phyloP scores from a whole-genome alignment of 2,888 invertebrate genomes.

The Tetragonisca angustula region DNA sequence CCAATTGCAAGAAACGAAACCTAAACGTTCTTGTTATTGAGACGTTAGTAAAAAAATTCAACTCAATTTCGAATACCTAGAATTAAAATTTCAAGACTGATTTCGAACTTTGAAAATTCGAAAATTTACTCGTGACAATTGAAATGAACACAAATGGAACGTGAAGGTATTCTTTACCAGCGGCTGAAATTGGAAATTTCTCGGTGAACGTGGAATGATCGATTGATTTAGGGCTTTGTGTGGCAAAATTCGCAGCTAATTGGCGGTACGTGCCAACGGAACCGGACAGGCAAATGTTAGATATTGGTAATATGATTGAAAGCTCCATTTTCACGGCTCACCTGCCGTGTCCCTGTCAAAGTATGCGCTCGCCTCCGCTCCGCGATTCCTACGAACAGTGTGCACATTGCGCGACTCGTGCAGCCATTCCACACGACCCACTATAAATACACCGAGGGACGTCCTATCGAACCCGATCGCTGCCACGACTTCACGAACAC shows the following conservation, averaged over 20 bases:
- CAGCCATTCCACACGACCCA: conserved; percentile 17
- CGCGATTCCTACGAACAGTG: conserved; percentile 15
- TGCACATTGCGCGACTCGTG: conserved; percentile 12
- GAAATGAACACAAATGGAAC: background rate
- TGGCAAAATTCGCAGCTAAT: background rate
- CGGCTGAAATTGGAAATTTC: background rate
- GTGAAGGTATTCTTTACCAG: no score
- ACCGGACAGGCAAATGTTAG: background rate
- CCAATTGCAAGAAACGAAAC: no score
- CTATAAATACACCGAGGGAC: conserved; percentile 61
- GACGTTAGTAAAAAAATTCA: no score
- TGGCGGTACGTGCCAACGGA: background rate
- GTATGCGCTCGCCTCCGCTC: conserved; percentile 5
- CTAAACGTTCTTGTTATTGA: no score
- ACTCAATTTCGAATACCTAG: no score
- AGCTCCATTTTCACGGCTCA: conserved; percentile 47
- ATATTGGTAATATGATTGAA: conserved; percentile 1
- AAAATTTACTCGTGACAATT: no score
- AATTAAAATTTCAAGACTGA: no score
- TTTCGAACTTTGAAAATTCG: no score
- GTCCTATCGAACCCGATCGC: conserved; percentile 60
- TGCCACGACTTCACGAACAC: conserved; percentile 11
- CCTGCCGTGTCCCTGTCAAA: conserved; percentile 23
- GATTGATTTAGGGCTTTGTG: background rate
- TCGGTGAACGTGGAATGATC: background rate